Evolutionary conservation across 2,888 invertebrate species (phyloP).

Genomic region (Matsumyia berberina): DNA sequence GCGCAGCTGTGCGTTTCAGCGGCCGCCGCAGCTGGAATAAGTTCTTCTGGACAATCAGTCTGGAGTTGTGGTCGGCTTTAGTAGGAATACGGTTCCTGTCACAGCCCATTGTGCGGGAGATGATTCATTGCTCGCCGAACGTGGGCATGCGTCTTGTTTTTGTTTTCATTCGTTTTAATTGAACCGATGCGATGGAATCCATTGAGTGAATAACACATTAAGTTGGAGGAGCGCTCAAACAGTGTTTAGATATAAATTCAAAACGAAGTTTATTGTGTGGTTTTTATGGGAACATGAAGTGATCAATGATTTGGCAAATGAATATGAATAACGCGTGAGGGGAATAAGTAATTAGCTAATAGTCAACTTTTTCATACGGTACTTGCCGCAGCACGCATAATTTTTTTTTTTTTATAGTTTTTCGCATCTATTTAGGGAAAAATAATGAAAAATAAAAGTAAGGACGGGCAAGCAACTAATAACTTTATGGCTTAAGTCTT

Average conservation of each 20-base stretch:
- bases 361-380: background rate
- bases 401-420: too few relatives aligned
- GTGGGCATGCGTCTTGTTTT: constrained; percentile 49
- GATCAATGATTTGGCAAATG: constrained; percentile 23
- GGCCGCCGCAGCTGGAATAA: constrained; percentile 6
- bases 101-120: constrained; percentile 40
- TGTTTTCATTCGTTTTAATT: constrained; percentile 49
- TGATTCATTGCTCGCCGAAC: constrained; percentile 49
- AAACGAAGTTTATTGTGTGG: constrained; percentile 31
- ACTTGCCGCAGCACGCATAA: background rate
- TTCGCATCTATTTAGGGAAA: too few relatives aligned
- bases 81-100: constrained; percentile 30
- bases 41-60: constrained; percentile 61
- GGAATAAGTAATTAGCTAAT: constrained; percentile 20
- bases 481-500: too few relatives aligned
- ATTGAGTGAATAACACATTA: constrained; percentile 9
- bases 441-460: too few relatives aligned
- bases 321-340: constrained; percentile 1
- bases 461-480: too few relatives aligned
- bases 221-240: background rate
- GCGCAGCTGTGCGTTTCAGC: constrained; percentile 31
- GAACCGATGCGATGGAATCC: constrained; percentile 30
- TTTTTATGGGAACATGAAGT: constrained; percentile 35
- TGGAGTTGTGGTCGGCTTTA: constrained; percentile 53
- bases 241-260: constrained; percentile 22